phyloP scores from a whole-genome alignment of 2,888 invertebrate genomes.

The Orchesella flavescens region DNA sequence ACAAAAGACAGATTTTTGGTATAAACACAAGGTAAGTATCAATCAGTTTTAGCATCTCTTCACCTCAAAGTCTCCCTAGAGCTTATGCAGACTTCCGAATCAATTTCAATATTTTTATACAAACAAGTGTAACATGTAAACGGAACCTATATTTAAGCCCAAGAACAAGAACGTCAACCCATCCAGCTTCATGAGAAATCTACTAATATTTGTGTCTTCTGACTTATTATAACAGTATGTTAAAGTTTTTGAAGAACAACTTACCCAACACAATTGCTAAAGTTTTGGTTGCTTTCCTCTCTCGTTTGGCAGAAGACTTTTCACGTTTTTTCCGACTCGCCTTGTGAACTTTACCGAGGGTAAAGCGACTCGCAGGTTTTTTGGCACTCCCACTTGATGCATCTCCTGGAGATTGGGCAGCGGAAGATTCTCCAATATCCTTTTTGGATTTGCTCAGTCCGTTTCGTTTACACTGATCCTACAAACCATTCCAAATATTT shows the following conservation, averaged over 20 bases:
- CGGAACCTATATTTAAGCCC: too few species aligned
- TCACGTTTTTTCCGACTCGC: conserved; percentile 95
- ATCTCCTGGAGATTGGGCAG: conserved; percentile 53
- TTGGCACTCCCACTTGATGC: conserved; percentile 77
- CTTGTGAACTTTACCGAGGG: conserved; percentile 94
- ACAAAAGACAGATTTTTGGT: too few species aligned
- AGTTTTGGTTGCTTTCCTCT: conserved; percentile 98
- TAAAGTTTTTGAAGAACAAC: conserved; percentile 73
- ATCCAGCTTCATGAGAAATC: too few species aligned
- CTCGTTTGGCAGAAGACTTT: conserved; percentile 93
- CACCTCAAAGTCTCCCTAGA: too few species aligned
- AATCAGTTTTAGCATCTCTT: too few species aligned
- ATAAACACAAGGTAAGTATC: too few species aligned
- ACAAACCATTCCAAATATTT: background rate
- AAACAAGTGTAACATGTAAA: too few species aligned
- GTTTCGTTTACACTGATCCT: conserved; percentile 70
- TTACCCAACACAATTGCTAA: conserved; percentile 98
- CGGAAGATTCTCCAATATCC: conserved; percentile 59
- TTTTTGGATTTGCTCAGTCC: conserved; percentile 65
- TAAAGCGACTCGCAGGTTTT: conserved; percentile 85
- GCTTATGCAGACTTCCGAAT: too few species aligned
- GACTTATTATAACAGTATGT: too few species aligned
- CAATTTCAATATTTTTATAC: too few species aligned
- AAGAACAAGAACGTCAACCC: too few species aligned
- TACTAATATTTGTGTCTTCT: too few species aligned